Evolutionary conservation across 1,140 invertebrate species (phyloP).

Genomic region (Drosophila tsacasi): DNA sequence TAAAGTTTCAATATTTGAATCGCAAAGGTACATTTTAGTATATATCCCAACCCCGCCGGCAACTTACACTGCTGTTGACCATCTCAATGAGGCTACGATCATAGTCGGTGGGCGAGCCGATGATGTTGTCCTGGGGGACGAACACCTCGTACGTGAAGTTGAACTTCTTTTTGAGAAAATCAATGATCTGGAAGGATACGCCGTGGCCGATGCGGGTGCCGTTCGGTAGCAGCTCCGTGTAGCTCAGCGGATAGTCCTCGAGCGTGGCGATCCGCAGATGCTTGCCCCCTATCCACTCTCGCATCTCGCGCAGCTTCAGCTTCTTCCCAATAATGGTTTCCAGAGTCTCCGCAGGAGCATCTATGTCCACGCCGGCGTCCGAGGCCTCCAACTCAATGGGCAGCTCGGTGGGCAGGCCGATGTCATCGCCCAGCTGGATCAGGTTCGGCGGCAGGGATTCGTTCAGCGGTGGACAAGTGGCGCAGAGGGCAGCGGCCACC

Average conservation of each 20-base stretch:
- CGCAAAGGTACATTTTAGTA: background rate
- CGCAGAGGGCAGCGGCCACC: slow-evolving; percentile 68
- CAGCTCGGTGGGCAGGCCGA: slow-evolving; percentile 23
- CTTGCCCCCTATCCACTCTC: slow-evolving; percentile 73
- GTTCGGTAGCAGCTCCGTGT: slow-evolving; percentile 86
- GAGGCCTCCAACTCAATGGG: slow-evolving; percentile 31
- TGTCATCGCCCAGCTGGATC: slow-evolving; percentile 40
- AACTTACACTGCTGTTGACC: slow-evolving; percentile 75
- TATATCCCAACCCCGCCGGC: no score
- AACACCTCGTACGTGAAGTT: slow-evolving; percentile 91
- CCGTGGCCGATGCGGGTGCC: slow-evolving; percentile 88
- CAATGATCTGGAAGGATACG: slow-evolving; percentile 90
- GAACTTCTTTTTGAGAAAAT: slow-evolving; percentile 89
- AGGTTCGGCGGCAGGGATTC: slow-evolving; percentile 49
- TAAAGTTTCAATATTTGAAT: background rate
- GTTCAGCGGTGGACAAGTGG: slow-evolving; percentile 58
- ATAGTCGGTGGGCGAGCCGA: slow-evolving; percentile 85
- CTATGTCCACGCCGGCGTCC: slow-evolving; percentile 33
- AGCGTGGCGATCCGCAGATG: slow-evolving; percentile 76
- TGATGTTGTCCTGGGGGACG: slow-evolving; percentile 87
- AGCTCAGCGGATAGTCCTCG: slow-evolving; percentile 88
- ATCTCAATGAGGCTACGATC: slow-evolving; percentile 87
- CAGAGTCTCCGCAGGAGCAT: slow-evolving; percentile 55
- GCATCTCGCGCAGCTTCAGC: slow-evolving; percentile 52
- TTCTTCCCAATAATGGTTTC: slow-evolving; percentile 58